phyloP scores from a whole-genome alignment of 2,113 vertebrate species.

The Dasyornis broadbenti region DNA sequence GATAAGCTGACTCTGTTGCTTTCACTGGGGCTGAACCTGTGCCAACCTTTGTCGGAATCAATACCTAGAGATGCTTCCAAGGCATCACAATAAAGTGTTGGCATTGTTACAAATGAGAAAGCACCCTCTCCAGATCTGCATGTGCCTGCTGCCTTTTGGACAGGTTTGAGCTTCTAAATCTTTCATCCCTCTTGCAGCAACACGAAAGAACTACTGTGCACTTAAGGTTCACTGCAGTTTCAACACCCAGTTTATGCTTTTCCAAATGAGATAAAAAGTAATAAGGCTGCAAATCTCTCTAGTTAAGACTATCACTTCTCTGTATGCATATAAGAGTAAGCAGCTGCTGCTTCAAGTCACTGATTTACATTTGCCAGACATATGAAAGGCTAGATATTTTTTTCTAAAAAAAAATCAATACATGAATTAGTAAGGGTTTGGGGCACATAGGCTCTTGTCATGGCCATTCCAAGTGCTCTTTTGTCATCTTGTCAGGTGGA shows the following conservation, averaged over 20 bases:
- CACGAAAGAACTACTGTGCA: background rate
- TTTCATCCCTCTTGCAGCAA: background rate
- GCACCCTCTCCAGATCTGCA: background rate
- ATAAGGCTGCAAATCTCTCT: background rate
- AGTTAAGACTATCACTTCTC: background rate
- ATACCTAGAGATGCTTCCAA: conserved; percentile 32
- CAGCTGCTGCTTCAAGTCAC: background rate
- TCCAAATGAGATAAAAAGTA: conserved; percentile 12
- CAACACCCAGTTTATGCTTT: background rate
- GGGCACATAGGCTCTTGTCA: background rate
- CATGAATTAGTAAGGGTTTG: conserved; percentile 14
- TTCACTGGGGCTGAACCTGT: background rate
- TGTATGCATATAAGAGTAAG: background rate
- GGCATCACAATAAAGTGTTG: conserved; percentile 35
- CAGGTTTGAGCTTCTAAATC: background rate
- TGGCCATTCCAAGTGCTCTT: background rate
- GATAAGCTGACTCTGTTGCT: background rate
- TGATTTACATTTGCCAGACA: conserved; percentile 13
- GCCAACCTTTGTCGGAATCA: conserved; percentile 20
- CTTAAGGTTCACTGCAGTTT: background rate
- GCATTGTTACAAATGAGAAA: conserved; percentile 37
- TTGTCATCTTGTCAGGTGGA: background rate
- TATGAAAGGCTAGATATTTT: background rate
- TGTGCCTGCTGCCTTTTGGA: background rate
- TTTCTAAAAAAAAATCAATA: background rate